Base-by-base conservation (phyloP, 2,797 vertebrate species). In the Takifugu ocellatus region DNA sequence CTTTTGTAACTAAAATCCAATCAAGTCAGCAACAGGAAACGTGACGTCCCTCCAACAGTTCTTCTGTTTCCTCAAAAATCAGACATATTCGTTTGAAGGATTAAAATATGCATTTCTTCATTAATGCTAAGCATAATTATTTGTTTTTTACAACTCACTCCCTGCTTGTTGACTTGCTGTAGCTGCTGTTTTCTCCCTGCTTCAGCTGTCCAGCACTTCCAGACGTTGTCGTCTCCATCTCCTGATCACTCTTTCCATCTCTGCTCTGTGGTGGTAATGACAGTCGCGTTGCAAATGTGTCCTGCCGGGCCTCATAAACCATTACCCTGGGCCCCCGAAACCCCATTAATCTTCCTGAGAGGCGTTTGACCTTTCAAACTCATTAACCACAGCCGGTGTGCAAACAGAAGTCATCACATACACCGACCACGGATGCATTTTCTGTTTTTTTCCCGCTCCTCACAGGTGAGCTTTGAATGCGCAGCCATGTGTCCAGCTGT, bases 281-380 rank as follows among this genome's bases (percentile, higher is more conserved):
- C 59, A 52, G 49, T 68, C 70, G 70, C 68, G 79, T 78, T 82
- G 66, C 77, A 75, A 74, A 75, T 57, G 77, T 72, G 74, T 84
- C 84, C 50, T 49, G 53, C 77, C 21, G 74, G 65, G 66, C 72
- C 79, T 74, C 66, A 50, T 81, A 84, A 87, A 83, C 75, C 72
- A 74, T 78, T 75, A 69, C 63, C 78, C 51, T 52, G 16, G 62
- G 67, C 70, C 65, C 54, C 53, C 12, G 74, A 83, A 87, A 83
- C 74, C 72, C 78, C 82, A 88, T 91, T 87, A 83, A 89, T 92
- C 88, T 90, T 77, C 74, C 61, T 51, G 75, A 85, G 81, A 85
- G 82, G 79, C 80, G 56, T 88, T 89, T 91, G 89, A 91, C 88
- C 90, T 92, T 92, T 91, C 78, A 88, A 75, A 90, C 87, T 91